Evolutionary conservation across 2,888 invertebrate species (phyloP).

Genomic region (Leistus spinibarbis): DNA sequence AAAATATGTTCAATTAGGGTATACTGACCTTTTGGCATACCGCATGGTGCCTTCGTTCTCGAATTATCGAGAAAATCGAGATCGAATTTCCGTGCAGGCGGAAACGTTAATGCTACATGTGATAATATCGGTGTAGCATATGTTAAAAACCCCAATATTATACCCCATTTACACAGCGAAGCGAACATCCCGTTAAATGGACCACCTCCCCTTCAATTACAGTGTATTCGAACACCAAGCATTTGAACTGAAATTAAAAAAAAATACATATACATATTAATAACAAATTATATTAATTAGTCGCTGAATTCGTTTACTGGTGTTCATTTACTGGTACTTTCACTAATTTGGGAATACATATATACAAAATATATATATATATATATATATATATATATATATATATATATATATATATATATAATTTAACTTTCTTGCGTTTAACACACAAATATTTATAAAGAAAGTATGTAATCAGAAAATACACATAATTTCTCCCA

Average conservation of each 20-base stretch:
- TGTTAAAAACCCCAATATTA: background rate
- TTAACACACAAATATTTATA: no score
- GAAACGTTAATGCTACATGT: slow-evolving; percentile 89
- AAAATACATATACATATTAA: background rate
- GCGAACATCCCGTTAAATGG: background rate
- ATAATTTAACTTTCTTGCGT: no score
- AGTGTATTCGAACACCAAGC: background rate
- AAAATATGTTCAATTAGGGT: background rate
- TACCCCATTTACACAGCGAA: background rate
- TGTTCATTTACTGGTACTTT: no score
- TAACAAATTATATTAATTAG: background rate
- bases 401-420: no score
- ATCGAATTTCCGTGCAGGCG: slow-evolving; percentile 85
- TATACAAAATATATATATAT: no score
- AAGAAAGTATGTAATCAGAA: no score
- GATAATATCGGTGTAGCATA: slow-evolving; percentile 41
- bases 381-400: no score
- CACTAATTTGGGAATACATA: no score
- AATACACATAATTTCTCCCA: no score
- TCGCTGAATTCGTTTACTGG: background rate
- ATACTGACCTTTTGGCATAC: slow-evolving; percentile 88
- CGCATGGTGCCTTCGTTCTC: slow-evolving; percentile 89
- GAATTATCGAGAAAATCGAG: slow-evolving; percentile 92
- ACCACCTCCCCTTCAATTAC: no score
- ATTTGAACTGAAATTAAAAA: background rate